Conservation (phyloP, 2,888 invertebrate species). For the Hemicrepidius hirtus region DNA sequence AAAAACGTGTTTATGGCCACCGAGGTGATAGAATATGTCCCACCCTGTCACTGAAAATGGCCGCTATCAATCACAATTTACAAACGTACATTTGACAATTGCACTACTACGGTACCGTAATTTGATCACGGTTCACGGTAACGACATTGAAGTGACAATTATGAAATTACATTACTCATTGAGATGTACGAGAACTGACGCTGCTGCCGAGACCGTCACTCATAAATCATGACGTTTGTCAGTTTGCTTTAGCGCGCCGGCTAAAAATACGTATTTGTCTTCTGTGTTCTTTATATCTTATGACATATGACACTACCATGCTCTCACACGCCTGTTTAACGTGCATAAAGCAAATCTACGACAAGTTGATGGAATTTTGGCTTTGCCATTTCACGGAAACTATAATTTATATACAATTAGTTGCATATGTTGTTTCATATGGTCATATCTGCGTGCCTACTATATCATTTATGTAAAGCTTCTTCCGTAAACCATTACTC, state of each 20-base stretch:
- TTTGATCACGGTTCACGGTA: slow-evolving; percentile 65
- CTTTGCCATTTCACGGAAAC: not conserved
- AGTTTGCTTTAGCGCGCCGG: slow-evolving; percentile 62
- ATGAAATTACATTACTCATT: slow-evolving; percentile 71
- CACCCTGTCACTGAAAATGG: slow-evolving; percentile 69
- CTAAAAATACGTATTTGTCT: slow-evolving; percentile 69
- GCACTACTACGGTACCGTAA: slow-evolving; percentile 61
- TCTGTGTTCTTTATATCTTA: slow-evolving; percentile 65
- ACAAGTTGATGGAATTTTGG: slow-evolving; percentile 33
- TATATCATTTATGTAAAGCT: too few relatives aligned
- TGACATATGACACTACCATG: slow-evolving; percentile 64
- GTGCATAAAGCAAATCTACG: slow-evolving; percentile 40
- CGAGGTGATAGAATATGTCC: slow-evolving; percentile 69
- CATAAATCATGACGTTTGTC: slow-evolving; percentile 70
- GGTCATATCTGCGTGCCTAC: too few relatives aligned
- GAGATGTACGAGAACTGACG: slow-evolving; percentile 69
- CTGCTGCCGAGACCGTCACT: slow-evolving; percentile 64
- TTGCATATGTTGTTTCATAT: too few relatives aligned
- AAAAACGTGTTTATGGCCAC: slow-evolving; percentile 70
- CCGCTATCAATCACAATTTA: slow-evolving; percentile 70
- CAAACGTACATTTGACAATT: slow-evolving; percentile 62
- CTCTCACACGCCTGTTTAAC: slow-evolving; percentile 50
- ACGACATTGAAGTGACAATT: slow-evolving; percentile 70
- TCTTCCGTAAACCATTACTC: too few relatives aligned
- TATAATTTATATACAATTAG: too few relatives aligned